Base-by-base conservation (phyloP, 2,113 vertebrate genomes). In the Condylura cristata region DNA sequence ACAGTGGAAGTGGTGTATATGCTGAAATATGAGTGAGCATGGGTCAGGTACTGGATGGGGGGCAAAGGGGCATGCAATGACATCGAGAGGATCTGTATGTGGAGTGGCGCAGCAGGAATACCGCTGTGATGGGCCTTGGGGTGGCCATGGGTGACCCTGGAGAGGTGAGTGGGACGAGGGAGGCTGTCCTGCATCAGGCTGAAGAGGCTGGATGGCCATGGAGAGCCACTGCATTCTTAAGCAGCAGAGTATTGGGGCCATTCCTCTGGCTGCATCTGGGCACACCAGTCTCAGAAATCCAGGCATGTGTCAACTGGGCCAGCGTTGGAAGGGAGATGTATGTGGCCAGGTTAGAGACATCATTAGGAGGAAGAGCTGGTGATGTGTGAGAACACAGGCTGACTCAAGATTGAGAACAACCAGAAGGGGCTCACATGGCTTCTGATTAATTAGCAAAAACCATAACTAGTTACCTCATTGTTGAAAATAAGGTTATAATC, bases 131-230 rank as follows among this genome's bases (percentile, higher is more conserved):
- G 14, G 5, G 44, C 2, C 1, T n/a, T 34, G 37, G 41, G 44
- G 24, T 63, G 8, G 22, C 7, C 51, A 41, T 14, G 37, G 7
- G 5, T 1, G 41, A 78, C 3, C 2, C 28, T 81, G 26, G 70
- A 82, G n/a, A 79, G n/a, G 34, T 61, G 7, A 78, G 41, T 26
- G 63, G 34, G 18, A 2, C 5, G 24, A 28, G 28, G 46, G 92
- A 72, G 46, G 37, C 3, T 4, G 11, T 26, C n/a, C 37, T 39
- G 20, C 0, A 11, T n/a, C 63, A 68, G 0, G 0, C 1, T 0
- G 4, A 48, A 12, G 37, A 83, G 66, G 22, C 4, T n/a, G 53
- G 68, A 10, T 4, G 18, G 41, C 76, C 14, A 51, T 0, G 30
- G 26, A n/a, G 71, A 56, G 82, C 10, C 44, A 58, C 14, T 0